Base-by-base conservation (phyloP, 2,797 vertebrate genomes). In the Gymnoscopelus microlampas region DNA sequence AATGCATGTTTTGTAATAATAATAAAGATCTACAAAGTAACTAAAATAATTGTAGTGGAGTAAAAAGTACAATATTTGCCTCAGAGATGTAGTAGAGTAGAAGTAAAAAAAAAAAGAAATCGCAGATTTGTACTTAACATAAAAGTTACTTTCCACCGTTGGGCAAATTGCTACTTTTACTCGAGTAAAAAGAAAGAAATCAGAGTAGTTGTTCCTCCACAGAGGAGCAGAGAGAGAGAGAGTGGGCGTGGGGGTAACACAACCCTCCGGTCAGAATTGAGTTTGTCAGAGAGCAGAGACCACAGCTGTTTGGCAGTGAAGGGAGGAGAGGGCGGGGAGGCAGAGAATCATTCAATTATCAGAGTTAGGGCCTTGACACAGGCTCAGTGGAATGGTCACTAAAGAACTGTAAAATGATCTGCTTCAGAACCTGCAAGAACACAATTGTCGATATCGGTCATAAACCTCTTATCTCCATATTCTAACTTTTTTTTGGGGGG, bases 291-390 rank as follows among this genome's bases (percentile, higher is more conserved):
- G 26, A 19, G 19, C 19, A 19, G 19, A 12, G 39, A 60, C 58
- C 53, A 32, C 50, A 53, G 19, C 39, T 61, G 49, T 47, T 50
- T 54, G 32, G 23, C n/a, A 11, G 39, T 51, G 7, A 4, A n/a
- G 60, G 19, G 23, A 51, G 47, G 10, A 4, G 6, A 7, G 44
- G 19, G 23, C 26, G 39, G 8, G 39, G 39, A 44, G 2, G 39
- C 35, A 49, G 47, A 26, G 24, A 29, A n/a, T 66, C 10, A 66
- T 66, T 54, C 23, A 29, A 65, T 65, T 55, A 23, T 23, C 48
- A 49, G 23, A 26, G 56, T 32, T 32, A 29, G 26, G 26, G 26
- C 26, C 26, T 29, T 29, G 19, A 14, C 44, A 12, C 47, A 24
- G 60, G 49, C 55, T 13, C 24, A 57, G 55, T 57, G 55, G 23